Evolutionary conservation across 2,113 vertebrate genomes (phyloP).

Genomic region (Vanacampus margaritifer): DNA sequence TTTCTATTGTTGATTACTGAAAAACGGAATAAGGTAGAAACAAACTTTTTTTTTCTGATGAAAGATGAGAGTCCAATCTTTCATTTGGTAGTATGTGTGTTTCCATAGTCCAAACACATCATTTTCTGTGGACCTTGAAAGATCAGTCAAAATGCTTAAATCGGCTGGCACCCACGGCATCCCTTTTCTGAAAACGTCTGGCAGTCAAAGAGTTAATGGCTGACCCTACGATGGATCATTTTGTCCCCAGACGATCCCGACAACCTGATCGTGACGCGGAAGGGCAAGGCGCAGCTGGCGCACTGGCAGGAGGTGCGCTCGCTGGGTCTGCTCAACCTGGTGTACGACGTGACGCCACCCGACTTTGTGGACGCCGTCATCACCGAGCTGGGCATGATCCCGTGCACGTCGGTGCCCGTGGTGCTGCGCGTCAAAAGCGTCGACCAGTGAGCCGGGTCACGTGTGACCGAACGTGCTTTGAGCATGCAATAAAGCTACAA

Average conservation of each 20-base stretch:
- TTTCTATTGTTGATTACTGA: too few relatives aligned
- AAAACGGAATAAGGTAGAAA: too few relatives aligned
- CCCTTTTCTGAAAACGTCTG: too few relatives aligned
- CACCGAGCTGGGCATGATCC: constrained; percentile 98
- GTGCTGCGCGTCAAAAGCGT: constrained; percentile 94
- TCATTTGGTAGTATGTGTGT: too few relatives aligned
- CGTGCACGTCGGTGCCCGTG: constrained; percentile 95
- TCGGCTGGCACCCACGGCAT: too few relatives aligned
- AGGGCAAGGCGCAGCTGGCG: constrained; percentile 79
- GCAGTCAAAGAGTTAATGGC: too few relatives aligned
- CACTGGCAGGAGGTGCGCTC: constrained; percentile 80
- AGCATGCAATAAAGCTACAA: constrained; percentile 73
- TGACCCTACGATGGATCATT: background rate
- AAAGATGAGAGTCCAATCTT: too few relatives aligned
- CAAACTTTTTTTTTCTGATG: too few relatives aligned
- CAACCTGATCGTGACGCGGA: constrained; percentile 83
- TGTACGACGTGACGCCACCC: constrained; percentile 93
- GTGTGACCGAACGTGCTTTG: constrained; percentile 47
- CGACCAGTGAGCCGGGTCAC: constrained; percentile 75
- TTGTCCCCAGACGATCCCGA: constrained; percentile 85
- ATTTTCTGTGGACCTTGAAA: too few relatives aligned
- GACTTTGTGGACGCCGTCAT: constrained; percentile 97
- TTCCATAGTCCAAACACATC: too few relatives aligned
- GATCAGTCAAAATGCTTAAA: too few relatives aligned
- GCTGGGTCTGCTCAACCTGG: constrained; percentile 88